A percentile compares a stretch with the other conserved stretches of the same genome.
Conservation (phyloP, 2,113 vertebrate species). For the Phalacrocorax aristotelis region DNA sequence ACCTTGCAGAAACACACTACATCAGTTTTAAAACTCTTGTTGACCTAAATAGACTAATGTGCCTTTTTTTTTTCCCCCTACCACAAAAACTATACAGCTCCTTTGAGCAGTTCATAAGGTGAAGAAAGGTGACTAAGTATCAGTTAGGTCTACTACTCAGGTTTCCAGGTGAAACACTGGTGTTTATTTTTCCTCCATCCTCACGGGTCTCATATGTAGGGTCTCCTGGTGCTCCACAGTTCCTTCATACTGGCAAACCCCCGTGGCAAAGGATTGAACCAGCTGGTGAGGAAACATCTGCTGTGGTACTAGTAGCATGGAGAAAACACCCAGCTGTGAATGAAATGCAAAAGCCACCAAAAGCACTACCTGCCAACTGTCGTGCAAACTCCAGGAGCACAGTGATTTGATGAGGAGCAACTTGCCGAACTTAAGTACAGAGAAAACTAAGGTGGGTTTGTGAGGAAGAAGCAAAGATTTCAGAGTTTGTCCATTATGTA, state of each 20-base stretch:
- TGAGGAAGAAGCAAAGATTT: not conserved
- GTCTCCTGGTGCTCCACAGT: not conserved
- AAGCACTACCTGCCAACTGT: not conserved
- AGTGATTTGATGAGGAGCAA: not conserved
- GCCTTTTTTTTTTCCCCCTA: not conserved
- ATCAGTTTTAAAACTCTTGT: not conserved
- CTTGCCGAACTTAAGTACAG: not conserved
- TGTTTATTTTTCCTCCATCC: not conserved
- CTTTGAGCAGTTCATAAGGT: not conserved
- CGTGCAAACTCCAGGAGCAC: not conserved
- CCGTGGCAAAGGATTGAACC: fast-evolving
- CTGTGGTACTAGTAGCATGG: fast-evolving
- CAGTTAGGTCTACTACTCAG: not conserved
- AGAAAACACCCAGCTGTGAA: not conserved
- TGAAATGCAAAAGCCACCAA: not conserved
- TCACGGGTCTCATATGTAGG: not conserved
- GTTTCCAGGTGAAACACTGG: not conserved
- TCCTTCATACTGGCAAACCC: not conserved
- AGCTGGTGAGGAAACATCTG: not conserved
- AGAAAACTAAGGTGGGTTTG: not conserved
- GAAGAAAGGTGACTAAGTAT: not conserved
- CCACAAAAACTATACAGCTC: not conserved
- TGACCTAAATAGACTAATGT: not conserved
- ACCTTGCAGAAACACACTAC: fast-evolving
- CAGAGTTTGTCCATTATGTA: not conserved